These are phyloP conservation scores for Scotopteryx bipunctaria DNA, from an alignment of 2,888 invertebrate genomes.

Conservation along the genomic window DNA sequence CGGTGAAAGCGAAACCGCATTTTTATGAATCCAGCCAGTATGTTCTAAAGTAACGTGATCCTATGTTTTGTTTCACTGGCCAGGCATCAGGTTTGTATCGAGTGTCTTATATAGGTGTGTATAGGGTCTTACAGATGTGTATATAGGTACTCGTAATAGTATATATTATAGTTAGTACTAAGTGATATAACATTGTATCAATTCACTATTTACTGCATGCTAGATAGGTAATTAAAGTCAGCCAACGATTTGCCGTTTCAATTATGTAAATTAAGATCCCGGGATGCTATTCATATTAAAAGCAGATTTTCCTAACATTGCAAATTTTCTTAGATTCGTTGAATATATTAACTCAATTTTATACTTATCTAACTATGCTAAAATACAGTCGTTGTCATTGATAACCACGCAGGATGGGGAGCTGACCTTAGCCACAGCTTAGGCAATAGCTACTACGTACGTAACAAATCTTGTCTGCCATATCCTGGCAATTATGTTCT, in stretches of 20 bases:
- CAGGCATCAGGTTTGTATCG: slow-evolving; percentile 25
- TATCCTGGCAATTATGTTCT: slow-evolving; percentile 8
- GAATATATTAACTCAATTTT: no score
- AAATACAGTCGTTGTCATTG: background rate
- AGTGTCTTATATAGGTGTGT: slow-evolving; percentile 1
- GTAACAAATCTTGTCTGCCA: background rate
- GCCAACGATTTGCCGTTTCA: background rate
- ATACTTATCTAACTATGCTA: no score
- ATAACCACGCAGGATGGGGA: slow-evolving; percentile 14
- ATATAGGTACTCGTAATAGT: background rate
- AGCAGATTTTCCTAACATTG: no score
- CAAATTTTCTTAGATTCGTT: no score
- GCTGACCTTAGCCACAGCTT: slow-evolving; percentile 10
- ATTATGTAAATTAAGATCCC: no score
- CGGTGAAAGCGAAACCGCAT: slow-evolving; percentile 59
- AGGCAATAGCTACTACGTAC: slow-evolving; percentile 1
- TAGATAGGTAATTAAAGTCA: no score
- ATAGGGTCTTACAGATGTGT: background rate
- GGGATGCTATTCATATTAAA: no score
- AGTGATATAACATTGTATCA: slow-evolving; percentile 28
- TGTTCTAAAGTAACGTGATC: slow-evolving; percentile 29
- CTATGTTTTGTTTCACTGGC: slow-evolving; percentile 30
- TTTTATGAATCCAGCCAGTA: slow-evolving; percentile 34
- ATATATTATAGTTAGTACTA: slow-evolving; percentile 5
- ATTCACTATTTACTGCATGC: no score